A percentile compares a stretch with the other conserved stretches of the same genome.
Conservation (phyloP, 2,797 vertebrate species). For the Phoxinus dragarum region DNA sequence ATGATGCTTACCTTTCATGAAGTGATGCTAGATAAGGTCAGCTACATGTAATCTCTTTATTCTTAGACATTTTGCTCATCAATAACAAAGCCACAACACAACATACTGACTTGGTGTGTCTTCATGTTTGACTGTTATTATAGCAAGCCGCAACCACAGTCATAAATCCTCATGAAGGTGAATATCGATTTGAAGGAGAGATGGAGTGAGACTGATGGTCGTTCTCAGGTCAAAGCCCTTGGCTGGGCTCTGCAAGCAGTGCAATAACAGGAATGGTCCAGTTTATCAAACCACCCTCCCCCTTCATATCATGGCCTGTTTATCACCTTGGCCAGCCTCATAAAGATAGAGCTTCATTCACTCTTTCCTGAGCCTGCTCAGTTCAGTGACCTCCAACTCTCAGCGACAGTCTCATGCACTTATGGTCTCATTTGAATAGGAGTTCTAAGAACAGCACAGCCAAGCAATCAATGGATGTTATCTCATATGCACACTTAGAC, state of each 20-base stretch:
- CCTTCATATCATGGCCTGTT: conserved; percentile 59
- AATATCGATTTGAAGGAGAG: conserved; percentile 56
- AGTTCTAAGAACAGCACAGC: conserved; percentile 25
- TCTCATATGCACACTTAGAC: conserved; percentile 2
- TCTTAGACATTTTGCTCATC: conserved; percentile 12
- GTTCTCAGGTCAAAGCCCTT: conserved; percentile 53
- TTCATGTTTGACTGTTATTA: conserved; percentile 48
- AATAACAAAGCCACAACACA: conserved; percentile 27
- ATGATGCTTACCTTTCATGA: conserved; percentile 9
- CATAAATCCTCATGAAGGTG: conserved; percentile 56
- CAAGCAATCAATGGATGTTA: conserved; percentile 34
- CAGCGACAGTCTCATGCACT: conserved; percentile 34
- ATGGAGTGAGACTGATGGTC: conserved; percentile 44
- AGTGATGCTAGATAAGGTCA: background rate
- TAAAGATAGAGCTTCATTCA: conserved; percentile 50
- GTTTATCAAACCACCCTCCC: conserved; percentile 58
- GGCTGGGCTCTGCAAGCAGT: conserved; percentile 58
- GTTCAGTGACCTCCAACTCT: conserved; percentile 48
- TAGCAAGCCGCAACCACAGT: conserved; percentile 37
- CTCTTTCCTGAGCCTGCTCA: conserved; percentile 30
- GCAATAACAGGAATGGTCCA: conserved; percentile 59
- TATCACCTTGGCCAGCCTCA: conserved; percentile 59
- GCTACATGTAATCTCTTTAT: background rate
- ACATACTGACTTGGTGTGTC: conserved; percentile 37
- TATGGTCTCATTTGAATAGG: conserved; percentile 44